Percentiles rank a stretch among this genome's conserved stretches.
phyloP scores from a whole-genome alignment of 2,888 invertebrate species.

The Agriopis leucophaearia region DNA sequence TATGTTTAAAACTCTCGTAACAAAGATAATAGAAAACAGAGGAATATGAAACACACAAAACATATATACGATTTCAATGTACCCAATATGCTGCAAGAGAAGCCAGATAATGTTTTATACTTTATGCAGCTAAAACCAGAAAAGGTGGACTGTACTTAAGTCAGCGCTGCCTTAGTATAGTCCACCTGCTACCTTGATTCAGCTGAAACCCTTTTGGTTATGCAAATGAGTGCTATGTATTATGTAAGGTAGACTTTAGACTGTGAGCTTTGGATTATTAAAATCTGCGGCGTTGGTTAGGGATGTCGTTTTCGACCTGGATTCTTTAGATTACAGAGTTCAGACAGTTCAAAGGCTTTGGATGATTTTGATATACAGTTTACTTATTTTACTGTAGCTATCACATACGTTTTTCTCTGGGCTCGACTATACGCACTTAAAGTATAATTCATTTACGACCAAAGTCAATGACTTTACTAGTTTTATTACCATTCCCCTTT shows the following conservation, averaged over 20 bases:
- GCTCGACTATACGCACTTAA: too few species aligned
- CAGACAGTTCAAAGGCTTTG: not conserved
- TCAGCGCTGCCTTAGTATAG: conserved; percentile 11
- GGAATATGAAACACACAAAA: too few species aligned
- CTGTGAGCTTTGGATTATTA: conserved; percentile 16
- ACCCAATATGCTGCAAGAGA: not conserved
- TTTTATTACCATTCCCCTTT: not conserved
- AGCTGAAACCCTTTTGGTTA: conserved; percentile 21
- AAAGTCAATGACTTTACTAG: conserved; percentile 2
- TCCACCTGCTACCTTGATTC: conserved; percentile 19
- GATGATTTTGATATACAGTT: too few species aligned
- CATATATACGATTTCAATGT: not conserved
- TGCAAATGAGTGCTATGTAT: conserved; percentile 20
- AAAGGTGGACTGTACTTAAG: conserved; percentile 1
- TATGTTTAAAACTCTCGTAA: too few species aligned
- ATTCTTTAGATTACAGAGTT: conserved; percentile 3
- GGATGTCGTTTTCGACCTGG: not conserved
- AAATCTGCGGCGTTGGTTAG: conserved; percentile 11
- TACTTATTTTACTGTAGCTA: too few species aligned
- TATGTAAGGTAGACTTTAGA: conserved; percentile 18
- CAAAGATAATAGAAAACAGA: too few species aligned
- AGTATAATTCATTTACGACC: not conserved
- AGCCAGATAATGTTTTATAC: not conserved
- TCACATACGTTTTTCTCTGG: not conserved
- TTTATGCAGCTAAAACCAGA: conserved; percentile 1